Evolutionary conservation across 1,140 invertebrate genomes (phyloP).

Genomic region (Drosophila kanapiae): DNA sequence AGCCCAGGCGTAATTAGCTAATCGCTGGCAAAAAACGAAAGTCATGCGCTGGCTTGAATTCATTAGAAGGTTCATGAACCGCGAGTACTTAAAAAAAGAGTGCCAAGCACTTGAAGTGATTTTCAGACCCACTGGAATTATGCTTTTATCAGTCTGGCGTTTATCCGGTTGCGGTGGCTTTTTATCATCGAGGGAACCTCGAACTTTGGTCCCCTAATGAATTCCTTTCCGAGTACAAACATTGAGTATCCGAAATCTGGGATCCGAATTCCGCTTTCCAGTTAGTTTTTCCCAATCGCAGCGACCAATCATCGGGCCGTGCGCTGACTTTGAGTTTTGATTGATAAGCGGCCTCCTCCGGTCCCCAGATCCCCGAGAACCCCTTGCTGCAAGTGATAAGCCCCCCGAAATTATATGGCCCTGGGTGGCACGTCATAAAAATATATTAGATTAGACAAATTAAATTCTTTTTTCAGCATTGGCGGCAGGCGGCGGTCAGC

Average conservation of each 20-base stretch:
- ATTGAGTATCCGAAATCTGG: constrained; percentile 19
- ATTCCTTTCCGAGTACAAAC: constrained; percentile 16
- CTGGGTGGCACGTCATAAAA: constrained; percentile 51
- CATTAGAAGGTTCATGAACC: constrained; percentile 67
- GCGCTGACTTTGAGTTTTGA: constrained; percentile 54
- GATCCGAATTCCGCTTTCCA: constrained; percentile 34
- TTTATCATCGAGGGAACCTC: constrained; percentile 29
- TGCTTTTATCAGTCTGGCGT: constrained; percentile 34
- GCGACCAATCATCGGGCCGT: constrained; percentile 27
- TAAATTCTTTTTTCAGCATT: constrained; percentile 41
- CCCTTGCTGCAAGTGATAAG: constrained; percentile 52
- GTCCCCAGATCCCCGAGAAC: constrained; percentile 20
- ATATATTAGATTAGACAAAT: constrained; percentile 61
- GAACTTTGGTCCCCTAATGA: constrained; percentile 18
- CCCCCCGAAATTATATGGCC: constrained; percentile 39
- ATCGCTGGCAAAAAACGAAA: constrained; percentile 58
- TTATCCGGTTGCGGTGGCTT: constrained; percentile 35
- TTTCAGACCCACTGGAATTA: not conserved
- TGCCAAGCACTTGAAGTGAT: constrained; percentile 8
- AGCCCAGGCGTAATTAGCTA: constrained; percentile 22
- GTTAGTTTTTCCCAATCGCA: constrained; percentile 41
- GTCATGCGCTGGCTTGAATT: constrained; percentile 60
- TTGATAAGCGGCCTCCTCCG: constrained; percentile 54
- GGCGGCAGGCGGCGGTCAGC: constrained; percentile 6
- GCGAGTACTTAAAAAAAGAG: constrained; percentile 1